These are phyloP conservation scores for Archivesica marissinica DNA, from an alignment of 1,140 invertebrate species.

Conservation along the genomic window DNA sequence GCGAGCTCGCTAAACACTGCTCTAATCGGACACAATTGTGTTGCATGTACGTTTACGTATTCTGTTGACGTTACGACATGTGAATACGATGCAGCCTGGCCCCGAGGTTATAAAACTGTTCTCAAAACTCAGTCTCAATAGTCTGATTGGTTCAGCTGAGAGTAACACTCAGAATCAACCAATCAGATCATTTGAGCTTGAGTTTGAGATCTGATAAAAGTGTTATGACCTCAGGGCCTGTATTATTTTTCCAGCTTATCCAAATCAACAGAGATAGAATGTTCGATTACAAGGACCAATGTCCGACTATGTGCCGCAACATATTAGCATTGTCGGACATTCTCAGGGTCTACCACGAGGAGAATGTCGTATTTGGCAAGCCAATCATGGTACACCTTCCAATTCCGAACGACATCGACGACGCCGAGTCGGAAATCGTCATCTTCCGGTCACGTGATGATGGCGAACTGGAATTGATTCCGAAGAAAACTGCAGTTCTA, in stretches of 20 bases:
- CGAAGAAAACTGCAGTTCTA: conserved; percentile 55
- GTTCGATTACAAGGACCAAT: conserved; percentile 69
- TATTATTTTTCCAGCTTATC: conserved; percentile 59
- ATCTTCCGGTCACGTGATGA: conserved; percentile 64
- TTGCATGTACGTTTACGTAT: no score
- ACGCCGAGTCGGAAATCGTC: conserved; percentile 65
- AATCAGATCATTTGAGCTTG: no score
- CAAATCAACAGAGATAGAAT: conserved; percentile 66
- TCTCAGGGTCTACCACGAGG: conserved; percentile 64
- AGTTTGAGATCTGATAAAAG: no score
- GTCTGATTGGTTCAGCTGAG: no score
- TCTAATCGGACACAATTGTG: no score
- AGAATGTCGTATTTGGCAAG: conserved; percentile 57
- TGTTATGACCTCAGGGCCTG: no score
- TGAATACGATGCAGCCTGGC: no score
- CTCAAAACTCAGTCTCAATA: no score
- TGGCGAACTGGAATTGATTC: conserved; percentile 61
- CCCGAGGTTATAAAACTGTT: no score
- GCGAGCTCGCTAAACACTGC: no score
- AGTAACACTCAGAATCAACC: no score
- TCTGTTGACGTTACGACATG: no score
- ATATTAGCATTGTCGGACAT: conserved; percentile 66
- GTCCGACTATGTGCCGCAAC: conserved; percentile 61
- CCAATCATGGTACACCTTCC: conserved; percentile 64
- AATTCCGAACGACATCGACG: conserved; percentile 68